Percentiles rank a stretch among this genome's conserved stretches.
Conservation (phyloP, 2,797 vertebrate species). For the Molothrus ater region DNA sequence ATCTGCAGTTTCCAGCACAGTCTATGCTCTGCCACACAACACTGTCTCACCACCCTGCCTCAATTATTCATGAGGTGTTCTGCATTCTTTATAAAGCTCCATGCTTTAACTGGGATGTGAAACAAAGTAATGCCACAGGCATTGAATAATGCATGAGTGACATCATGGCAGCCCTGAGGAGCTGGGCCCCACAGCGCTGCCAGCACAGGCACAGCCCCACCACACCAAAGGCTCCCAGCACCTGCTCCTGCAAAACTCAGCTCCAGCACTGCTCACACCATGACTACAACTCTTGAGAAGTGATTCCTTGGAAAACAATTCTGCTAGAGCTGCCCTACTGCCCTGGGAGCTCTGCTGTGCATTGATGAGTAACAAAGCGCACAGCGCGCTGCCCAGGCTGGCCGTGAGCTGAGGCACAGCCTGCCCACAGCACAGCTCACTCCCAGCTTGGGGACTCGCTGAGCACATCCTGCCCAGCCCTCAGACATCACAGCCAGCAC, state of each 20-base stretch:
- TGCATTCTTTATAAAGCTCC: slow-evolving; percentile 47
- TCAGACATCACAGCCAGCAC: accelerated
- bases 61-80: slow-evolving; percentile 24
- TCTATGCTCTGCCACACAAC: neutral
- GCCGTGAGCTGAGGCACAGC: neutral
- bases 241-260: neutral
- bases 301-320: neutral
- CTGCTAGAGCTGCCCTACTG: neutral
- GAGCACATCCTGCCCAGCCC: neutral
- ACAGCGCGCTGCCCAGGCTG: accelerated
- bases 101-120: slow-evolving; percentile 11
- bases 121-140: neutral
- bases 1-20: neutral
- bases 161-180: neutral
- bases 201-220: neutral
- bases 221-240: neutral
- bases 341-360: neutral
- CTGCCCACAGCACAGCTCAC: accelerated
- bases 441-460: neutral
- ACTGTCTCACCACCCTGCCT: neutral
- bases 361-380: accelerated
- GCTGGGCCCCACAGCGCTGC: neutral
- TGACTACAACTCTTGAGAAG: neutral
- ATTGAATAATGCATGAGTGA: neutral
- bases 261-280: neutral